Evolutionary conservation across 2,888 invertebrate genomes (phyloP).

Genomic region (Pyrrhosoma nymphula): DNA sequence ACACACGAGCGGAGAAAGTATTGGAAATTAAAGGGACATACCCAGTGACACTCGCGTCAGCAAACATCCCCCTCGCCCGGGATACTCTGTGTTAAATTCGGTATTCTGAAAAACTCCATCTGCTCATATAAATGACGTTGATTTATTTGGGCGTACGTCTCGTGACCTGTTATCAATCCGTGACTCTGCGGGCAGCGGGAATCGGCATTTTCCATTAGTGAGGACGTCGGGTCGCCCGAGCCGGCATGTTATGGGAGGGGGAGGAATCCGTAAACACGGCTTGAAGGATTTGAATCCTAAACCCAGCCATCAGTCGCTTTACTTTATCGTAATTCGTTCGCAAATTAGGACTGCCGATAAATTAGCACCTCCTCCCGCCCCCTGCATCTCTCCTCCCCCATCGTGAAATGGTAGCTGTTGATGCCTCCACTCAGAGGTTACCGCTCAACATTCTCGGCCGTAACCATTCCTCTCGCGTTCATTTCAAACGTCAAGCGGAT

Average conservation of each 20-base stretch:
- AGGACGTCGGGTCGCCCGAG: not conserved
- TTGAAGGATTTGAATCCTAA: constrained; percentile 52
- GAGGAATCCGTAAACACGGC: constrained; percentile 32
- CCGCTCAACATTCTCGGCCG: not conserved
- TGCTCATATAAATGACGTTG: constrained; percentile 32
- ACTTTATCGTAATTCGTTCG: constrained; percentile 52
- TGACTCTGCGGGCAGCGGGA: not conserved
- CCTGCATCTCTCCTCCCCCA: not conserved
- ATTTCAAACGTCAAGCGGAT: not conserved
- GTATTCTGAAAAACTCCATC: constrained; percentile 1
- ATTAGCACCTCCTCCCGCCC: not conserved
- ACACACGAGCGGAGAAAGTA: not conserved
- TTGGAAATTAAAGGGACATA: constrained; percentile 12
- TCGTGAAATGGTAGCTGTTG: no score
- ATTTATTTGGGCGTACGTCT: constrained; percentile 47
- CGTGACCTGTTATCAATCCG: constrained; percentile 25
- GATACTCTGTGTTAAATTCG: not conserved
- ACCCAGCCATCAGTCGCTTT: constrained; percentile 27
- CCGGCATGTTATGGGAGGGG: not conserved
- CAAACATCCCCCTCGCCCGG: not conserved
- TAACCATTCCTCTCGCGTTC: not conserved
- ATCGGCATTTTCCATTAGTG: constrained; percentile 59
- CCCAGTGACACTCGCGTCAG: not conserved
- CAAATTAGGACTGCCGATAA: not conserved
- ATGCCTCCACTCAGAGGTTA: not conserved